Base-by-base conservation (phyloP, 2,797 vertebrate genomes). In the Buphagus erythrorhynchus region DNA sequence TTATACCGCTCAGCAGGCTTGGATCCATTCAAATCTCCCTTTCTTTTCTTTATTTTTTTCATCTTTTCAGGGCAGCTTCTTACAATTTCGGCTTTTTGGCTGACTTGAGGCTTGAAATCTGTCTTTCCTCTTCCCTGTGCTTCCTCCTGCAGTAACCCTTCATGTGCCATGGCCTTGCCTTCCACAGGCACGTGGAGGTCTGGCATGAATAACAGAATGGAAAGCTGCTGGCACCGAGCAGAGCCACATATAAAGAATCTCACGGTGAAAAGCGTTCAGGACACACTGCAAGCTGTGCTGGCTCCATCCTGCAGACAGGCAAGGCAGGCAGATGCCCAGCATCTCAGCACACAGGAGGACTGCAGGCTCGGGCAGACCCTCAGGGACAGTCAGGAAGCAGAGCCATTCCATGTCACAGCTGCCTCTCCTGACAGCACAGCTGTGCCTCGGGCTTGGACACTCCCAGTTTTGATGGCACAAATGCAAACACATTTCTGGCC, bases 61-160 rank as follows among this genome's bases (percentile, higher is more conserved):
- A 21, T 75, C 67, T 87, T 92, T 96, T 86, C 77, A 93, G 36
- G 11, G 24, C 25, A 24, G 31, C 45, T 92, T 94, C 90, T 84
- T 83, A 79, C 78, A 72, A 58, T 54, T 94, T 74, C 71, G 74
- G 77, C n/a, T 74, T 92, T 71, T 91, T 96, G 90, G 75, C 88
- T 82, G 74, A 85, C n/a, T 28, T 0, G 0, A 20, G 33, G n/a
- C 72, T 87, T 91, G 90, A 87, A 85, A 89, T 82, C 59, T 61
- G 36, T 66, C 91, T 76, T 92, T 82, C 59, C 31, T 73, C 74
- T 88, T 57, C 59, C 36, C 35, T 2, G 6, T 15, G 33, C 45
- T 65, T 84, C 49, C 38, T 93, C 11, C 69, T 62, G 36, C 36
- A 31, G 36, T 73, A 91, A 95, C 91, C 7, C 55, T 69, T 87